These are phyloP conservation scores for Diploscapter pachys DNA, from an alignment of 1,140 invertebrate genomes.

Conservation along the genomic window DNA sequence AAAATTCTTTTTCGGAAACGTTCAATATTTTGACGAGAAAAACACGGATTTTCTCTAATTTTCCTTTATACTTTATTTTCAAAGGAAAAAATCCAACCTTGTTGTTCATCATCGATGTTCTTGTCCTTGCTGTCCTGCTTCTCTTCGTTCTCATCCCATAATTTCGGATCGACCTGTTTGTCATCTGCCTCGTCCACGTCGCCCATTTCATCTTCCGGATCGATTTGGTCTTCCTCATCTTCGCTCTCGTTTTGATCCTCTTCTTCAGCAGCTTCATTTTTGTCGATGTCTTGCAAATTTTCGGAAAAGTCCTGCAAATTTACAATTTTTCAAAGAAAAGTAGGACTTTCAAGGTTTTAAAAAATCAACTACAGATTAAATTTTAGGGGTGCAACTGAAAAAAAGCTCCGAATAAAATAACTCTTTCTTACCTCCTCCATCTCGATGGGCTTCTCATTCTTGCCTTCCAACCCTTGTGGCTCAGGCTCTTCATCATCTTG, in stretches of 20 bases:
- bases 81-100: constrained; percentile 64
- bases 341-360: neutral
- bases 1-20: too few relatives aligned
- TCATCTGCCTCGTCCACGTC: constrained; percentile 58
- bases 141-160: constrained; percentile 68
- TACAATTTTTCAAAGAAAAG: neutral
- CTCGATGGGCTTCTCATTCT: constrained; percentile 44
- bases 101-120: constrained; percentile 70
- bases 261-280: constrained; percentile 54
- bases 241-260: constrained; percentile 43
- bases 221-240: constrained; percentile 56
- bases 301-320: constrained; percentile 43
- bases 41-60: constrained; percentile 63
- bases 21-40: neutral
- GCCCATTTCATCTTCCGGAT: constrained; percentile 60
- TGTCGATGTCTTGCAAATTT: constrained; percentile 52
- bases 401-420: neutral
- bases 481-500: constrained; percentile 37
- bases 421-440: constrained; percentile 46
- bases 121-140: constrained; percentile 92
- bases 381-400: too few relatives aligned
- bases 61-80: constrained; percentile 52
- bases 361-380: too few relatives aligned
- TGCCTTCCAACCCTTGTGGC: constrained; percentile 35
- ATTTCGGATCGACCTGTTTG: constrained; percentile 52